Evolutionary conservation across 1,140 invertebrate genomes (phyloP).

Genomic region (Phymorhynchus buccinoides): DNA sequence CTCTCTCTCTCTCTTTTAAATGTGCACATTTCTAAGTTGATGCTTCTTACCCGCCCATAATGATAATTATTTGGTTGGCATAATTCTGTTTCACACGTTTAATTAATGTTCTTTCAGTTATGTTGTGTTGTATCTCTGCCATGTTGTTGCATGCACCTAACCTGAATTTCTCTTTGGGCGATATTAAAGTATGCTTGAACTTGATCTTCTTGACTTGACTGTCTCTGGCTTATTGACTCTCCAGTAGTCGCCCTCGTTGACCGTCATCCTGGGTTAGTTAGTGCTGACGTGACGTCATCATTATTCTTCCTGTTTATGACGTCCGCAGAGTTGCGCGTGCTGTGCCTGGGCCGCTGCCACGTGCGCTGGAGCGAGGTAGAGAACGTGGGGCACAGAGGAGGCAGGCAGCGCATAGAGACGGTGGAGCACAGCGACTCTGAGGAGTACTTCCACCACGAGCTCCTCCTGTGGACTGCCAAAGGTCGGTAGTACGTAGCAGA

Average conservation of each 20-base stretch:
- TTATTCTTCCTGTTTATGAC: slow-evolving; percentile 7
- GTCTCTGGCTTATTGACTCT: too few species aligned
- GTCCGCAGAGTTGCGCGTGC: slow-evolving; percentile 43
- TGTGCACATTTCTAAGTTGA: too few species aligned
- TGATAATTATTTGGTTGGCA: too few species aligned
- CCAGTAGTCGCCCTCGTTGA: too few species aligned
- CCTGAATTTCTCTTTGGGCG: too few species aligned
- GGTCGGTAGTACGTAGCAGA: background rate
- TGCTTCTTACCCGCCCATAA: too few species aligned
- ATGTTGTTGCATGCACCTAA: too few species aligned
- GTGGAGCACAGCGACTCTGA: slow-evolving; percentile 49
- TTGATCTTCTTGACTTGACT: background rate
- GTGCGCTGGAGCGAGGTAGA: slow-evolving; percentile 50
- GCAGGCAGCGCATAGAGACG: slow-evolving; percentile 44
- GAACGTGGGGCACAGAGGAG: slow-evolving; percentile 48
- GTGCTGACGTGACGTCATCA: background rate
- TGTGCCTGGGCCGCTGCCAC: slow-evolving; percentile 44
- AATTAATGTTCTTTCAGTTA: too few species aligned
- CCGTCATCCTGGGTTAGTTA: too few species aligned
- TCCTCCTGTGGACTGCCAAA: slow-evolving; percentile 36
- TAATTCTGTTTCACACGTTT: too few species aligned
- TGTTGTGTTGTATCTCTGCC: too few species aligned
- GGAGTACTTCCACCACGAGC: slow-evolving; percentile 50
- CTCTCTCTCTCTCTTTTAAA: too few species aligned
- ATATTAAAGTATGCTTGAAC: background rate